Percentiles rank a stretch among this genome's conserved stretches.
phyloP scores from a whole-genome alignment of 92 coral and sea anemone species.

The Anthopleura xanthogrammica region DNA sequence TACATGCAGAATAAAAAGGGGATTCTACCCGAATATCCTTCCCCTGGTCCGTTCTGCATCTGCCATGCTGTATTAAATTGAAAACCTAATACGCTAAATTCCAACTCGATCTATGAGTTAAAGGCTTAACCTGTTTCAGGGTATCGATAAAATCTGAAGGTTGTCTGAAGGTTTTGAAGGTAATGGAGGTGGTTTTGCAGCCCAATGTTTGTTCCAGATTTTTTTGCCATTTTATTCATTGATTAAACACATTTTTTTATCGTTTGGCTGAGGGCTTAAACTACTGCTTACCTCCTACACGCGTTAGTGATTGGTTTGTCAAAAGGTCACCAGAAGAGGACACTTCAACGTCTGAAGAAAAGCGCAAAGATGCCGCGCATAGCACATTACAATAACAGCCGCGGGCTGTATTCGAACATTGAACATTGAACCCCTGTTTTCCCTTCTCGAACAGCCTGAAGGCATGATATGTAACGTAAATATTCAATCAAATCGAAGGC shows the following conservation, averaged over 20 bases:
- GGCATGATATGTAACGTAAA: not conserved
- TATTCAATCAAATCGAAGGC: not conserved
- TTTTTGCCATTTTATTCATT: no score
- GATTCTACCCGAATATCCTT: no score
- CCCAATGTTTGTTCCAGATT: no score
- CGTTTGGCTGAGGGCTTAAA: not conserved
- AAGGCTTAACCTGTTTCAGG: no score
- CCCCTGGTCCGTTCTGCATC: no score
- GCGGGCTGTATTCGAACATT: not conserved
- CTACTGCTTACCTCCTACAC: not conserved
- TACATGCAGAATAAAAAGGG: no score
- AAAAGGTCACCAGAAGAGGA: not conserved
- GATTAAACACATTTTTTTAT: not conserved
- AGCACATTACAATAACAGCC: not conserved
- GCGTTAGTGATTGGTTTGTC: not conserved
- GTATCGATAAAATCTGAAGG: no score
- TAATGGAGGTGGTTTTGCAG: no score
- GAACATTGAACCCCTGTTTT: not conserved
- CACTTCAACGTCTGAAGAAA: not conserved
- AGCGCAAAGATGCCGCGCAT: conserved; percentile 10
- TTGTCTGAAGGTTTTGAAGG: no score
- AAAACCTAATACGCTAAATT: no score
- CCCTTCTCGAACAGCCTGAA: not conserved
- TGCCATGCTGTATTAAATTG: no score
- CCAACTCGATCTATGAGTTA: no score